Evolutionary conservation across 2,888 invertebrate species (phyloP), one percentile per base, ranked within the genome.

Genomic region (Papilio gigon): DNA sequence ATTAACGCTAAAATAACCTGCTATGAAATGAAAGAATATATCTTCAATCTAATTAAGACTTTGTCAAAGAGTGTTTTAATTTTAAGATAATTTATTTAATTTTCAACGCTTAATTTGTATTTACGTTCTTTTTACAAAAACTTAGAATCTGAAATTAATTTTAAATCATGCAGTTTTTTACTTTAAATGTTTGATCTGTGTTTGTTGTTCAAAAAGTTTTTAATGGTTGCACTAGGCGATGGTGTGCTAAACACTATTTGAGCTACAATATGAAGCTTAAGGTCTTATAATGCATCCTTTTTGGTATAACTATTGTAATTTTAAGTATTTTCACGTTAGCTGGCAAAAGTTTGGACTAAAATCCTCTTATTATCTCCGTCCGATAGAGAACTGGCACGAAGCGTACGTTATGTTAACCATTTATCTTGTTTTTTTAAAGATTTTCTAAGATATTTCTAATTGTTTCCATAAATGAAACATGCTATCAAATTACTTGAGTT

Each of bases 331-430:
- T 84, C 85, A 81, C 84, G 83, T 82, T 80, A 78, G 84, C 82
- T 86, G 79, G 81, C 78, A 79, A 75, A 74, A 83, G 83, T 82
- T 86, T 82, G 77, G 78, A 82, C 79, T 84, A 88, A 88, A 87
- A 87, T 84, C 86, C 84, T 79, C 74, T 80, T 78, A 84, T 86
- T 85, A 88, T 84, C 86, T 82, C 78, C 76, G 81, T 82, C 81
- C 83, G 81, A 77, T 79, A 78, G 79, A 77, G 80, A 81, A 66
- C 66, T 60, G 47, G 42, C 47, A 6, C 27, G 22, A 35, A 11
- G 22, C 25, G 14, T 9, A 78, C 80, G 80, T 79, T 78, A 77
- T 73, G 75, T 72, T 47, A 67, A 71, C 73, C 70, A 71, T 60
- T 63, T 70, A 63, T 70, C 71, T 66, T 67, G n/a, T 60, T 44